A percentile compares a stretch with the other conserved stretches of the same genome.
Conservation (phyloP, 2,888 invertebrate species). For the Metacarcinus magister region DNA sequence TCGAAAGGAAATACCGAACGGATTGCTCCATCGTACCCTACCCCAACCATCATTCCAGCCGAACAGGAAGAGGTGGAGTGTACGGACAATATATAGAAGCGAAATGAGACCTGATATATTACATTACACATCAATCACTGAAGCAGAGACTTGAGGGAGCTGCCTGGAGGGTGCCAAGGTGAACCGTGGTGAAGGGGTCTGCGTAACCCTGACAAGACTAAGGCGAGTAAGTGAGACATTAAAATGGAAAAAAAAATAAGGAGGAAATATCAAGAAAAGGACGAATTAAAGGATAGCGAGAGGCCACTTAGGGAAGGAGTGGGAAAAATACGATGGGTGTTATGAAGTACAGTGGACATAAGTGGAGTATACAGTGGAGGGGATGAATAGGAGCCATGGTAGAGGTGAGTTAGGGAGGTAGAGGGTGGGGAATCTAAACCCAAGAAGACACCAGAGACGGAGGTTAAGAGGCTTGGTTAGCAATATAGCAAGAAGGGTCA, state of each 20-base stretch:
- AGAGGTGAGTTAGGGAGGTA: background rate
- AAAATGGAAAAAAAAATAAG: background rate
- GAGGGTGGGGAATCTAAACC: background rate
- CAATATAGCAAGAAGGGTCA: background rate
- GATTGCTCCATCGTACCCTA: too few relatives aligned
- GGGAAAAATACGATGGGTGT: background rate
- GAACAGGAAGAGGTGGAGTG: background rate
- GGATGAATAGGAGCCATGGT: background rate
- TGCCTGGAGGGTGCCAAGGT: background rate
- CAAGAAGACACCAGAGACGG: background rate
- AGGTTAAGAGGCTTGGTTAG: background rate
- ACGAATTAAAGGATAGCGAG: background rate
- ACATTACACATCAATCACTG: background rate
- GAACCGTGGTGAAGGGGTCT: too few relatives aligned
- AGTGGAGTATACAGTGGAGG: background rate
- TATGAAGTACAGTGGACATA: background rate
- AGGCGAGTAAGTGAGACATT: background rate
- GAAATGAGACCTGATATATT: background rate
- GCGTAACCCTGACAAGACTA: background rate
- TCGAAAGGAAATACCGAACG: too few relatives aligned
- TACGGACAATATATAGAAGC: background rate
- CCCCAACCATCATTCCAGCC: background rate
- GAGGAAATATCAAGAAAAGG: background rate
- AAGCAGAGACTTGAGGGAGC: background rate
- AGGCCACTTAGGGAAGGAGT: background rate